Evolutionary conservation across 2,797 vertebrate genomes (phyloP), one percentile per base, ranked within the genome.

Genomic region (Lithobates pipiens): DNA sequence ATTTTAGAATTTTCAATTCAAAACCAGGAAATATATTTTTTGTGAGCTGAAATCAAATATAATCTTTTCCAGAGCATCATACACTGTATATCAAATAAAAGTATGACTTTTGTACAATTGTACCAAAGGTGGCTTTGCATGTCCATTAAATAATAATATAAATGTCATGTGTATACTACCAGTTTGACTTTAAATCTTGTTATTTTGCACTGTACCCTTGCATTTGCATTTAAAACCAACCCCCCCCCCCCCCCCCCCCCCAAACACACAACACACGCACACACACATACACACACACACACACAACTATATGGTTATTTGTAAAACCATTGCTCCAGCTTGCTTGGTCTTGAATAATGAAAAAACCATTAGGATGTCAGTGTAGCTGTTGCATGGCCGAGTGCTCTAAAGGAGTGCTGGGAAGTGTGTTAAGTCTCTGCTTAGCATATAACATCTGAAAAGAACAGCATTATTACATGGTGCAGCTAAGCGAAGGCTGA

Each of bases 371-470:
- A 83, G 9, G 81, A 74, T 78, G 75, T 61, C 54, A 29, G 74
- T 42, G 46, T 44, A 82, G 69, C 71, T 68, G 75, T 57, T 78
- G 80, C 25, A 83, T 73, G 80, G 80, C 54, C 74, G 80, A 78
- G 80, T 78, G 81, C 25, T 76, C 76, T 70, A 44, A 7, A 57
- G 34, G 69, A 73, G 50, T 54, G 36, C 76, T 36, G 54, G 77
- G 77, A 83, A 86, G 80, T 27, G 79, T 86, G 85, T 86, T 78
- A 78, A 87, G 80, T 76, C 76, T 67, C 75, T 83, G 85, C 76
- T 87, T 82, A 79, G 69, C 81, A 25, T 70, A 77, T 74, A 74
- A 67, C 80, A 65, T 71, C 85, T 82, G 80, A n/a, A 73, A 72
- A 83, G 76, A 68, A 78, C 75, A 44, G 77, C 78, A 61, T 87